Percentiles rank a stretch among this genome's conserved stretches.
Conservation (phyloP, 1,140 invertebrate genomes). For the Bombyx mori region ASM3026992v2 NC_085131.1:4032001-4032500, state of each 20-base stretch:
- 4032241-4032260: conserved; percentile 93
- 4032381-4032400: no score
- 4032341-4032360: conserved; percentile 78
- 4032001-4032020: no score
- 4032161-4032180: not conserved
- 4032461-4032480: not conserved
- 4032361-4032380: no score
- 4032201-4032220: conserved; percentile 43
- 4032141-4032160: not conserved
- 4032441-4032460: not conserved
- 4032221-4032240: conserved; percentile 88
- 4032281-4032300: conserved; percentile 86
- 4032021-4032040: no score
- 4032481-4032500: no score
- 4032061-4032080: no score
- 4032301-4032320: conserved; percentile 87
- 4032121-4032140: no score
- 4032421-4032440: not conserved
- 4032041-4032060: no score
- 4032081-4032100: no score
- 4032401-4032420: no score
- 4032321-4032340: conserved; percentile 89
- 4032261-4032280: conserved; percentile 87
- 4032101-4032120: no score
- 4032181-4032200: not conserved